Conservation (phyloP, 2,797 vertebrate genomes). For the Buphagus erythrorhynchus region DNA sequence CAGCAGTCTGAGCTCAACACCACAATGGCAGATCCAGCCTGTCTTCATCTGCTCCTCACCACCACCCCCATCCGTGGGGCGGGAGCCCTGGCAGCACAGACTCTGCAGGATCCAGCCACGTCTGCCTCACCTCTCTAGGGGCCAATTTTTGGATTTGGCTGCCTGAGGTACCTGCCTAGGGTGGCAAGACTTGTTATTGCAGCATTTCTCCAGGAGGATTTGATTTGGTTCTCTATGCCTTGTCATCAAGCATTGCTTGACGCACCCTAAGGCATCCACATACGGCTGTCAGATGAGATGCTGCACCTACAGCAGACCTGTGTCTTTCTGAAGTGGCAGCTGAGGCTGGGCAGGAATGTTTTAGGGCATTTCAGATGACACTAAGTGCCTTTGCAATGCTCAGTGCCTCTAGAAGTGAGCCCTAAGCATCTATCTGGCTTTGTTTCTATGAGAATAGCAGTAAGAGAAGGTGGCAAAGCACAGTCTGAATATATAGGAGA, state of each 20-base stretch:
- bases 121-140: background rate
- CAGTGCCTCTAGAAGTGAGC: background rate
- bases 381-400: background rate
- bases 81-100: background rate
- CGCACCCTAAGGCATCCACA: background rate
- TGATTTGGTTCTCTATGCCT: background rate
- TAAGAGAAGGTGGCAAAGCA: background rate
- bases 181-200: background rate
- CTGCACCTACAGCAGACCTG: background rate
- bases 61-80: fast-evolving
- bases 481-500: background rate
- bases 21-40: background rate
- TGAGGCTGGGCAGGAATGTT: background rate
- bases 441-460: background rate
- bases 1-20: background rate
- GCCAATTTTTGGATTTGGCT: background rate
- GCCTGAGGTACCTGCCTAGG: background rate
- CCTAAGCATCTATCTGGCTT: background rate
- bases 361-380: conserved; percentile 24
- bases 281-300: background rate
- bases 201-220: background rate
- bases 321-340: conserved; percentile 36
- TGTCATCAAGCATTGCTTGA: background rate
- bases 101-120: fast-evolving
- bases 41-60: background rate